Base-by-base conservation (phyloP, 2,888 invertebrate species). In the Drymonia ruficornis region DNA sequence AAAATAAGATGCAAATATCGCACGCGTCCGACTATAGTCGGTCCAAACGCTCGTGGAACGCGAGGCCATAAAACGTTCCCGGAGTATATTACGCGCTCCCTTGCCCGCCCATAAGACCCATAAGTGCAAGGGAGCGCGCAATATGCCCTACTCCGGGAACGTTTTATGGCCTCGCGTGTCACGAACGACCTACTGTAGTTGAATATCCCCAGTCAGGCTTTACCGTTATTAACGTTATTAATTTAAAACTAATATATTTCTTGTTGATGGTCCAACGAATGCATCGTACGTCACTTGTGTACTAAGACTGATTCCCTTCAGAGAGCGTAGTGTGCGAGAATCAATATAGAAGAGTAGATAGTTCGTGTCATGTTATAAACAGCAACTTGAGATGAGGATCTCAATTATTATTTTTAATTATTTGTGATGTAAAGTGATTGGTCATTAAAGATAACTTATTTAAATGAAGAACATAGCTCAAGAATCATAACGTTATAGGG, bases 281-380 rank as follows among this genome's bases (percentile, higher is more conserved):
- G 73, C 72, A 74, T 74, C 61, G 59, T 77, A 73, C 72, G 73
- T 72, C 73, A 76, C 70, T 69, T 80, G 76, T 79, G 70, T 78
- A 70, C 75, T 83, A 88, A 88, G 88, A 88, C 88, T 88, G 88
- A 88, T 74, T 67, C 55, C 60, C 71, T 80, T 78, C 74, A 72
- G 66, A 67, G 63, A 73, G 58, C 52, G 72, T 72, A 66, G 64
- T 61, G 52, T 68, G 46, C 50, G 63, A 59, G 62, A 61, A 47
- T 64, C 60, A 59, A 52, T 46, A 62, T 55, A 64, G 65, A 70
- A 61, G 47, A 57, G 52, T 56, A 72, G 67, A 67, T 65, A 63
- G 63, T 61, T 52, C 52, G 53, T 54, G 53, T 61, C 54, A 56
- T 53, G 47, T 61, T 66, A 28, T 42, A 56, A 50, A 9, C 16